These are phyloP conservation scores for Drosophila fungiperda DNA, from an alignment of 2,888 invertebrate genomes.

Conservation along the genomic window DNA sequence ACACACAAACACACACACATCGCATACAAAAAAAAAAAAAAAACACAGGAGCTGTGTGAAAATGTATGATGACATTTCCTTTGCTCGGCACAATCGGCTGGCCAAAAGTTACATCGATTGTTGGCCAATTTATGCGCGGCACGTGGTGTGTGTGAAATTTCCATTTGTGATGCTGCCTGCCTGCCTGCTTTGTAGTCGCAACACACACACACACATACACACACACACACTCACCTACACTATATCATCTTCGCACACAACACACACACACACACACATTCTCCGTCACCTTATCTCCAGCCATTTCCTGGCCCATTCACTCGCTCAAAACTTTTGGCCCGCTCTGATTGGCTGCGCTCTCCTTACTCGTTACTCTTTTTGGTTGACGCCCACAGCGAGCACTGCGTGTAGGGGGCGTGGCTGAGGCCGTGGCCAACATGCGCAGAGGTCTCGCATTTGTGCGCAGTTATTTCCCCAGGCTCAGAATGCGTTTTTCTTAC, in stretches of 20 bases:
- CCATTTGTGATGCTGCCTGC: conserved; percentile 53
- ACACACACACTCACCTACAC: conserved; percentile 18
- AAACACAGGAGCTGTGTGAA: conserved; percentile 33
- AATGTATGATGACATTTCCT: conserved; percentile 80
- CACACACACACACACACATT: conserved; percentile 12
- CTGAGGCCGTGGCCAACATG: conserved; percentile 49
- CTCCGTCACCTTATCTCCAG: conserved; percentile 64
- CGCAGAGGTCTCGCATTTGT: conserved; percentile 57
- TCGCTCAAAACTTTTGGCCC: conserved; percentile 43
- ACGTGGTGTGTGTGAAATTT: conserved; percentile 77
- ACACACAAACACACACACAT: conserved; percentile 69
- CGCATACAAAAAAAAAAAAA: conserved; percentile 26
- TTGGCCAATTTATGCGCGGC: conserved; percentile 82
- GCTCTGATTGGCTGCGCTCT: conserved; percentile 60
- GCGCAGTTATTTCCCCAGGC: conserved; percentile 69
- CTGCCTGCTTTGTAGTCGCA: conserved; percentile 24
- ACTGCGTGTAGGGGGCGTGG: conserved; percentile 53
- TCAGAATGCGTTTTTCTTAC: conserved; percentile 51
- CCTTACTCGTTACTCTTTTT: conserved; percentile 59
- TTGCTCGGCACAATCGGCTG: conserved; percentile 38
- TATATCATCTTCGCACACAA: conserved; percentile 63
- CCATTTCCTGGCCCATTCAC: conserved; percentile 56
- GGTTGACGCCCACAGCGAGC: conserved; percentile 52
- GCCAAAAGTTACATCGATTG: conserved; percentile 78
- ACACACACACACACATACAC: conserved; percentile 55